Evolutionary conservation across 2,113 vertebrate genomes (phyloP).

Genomic region (Toxostoma redivivum): DNA sequence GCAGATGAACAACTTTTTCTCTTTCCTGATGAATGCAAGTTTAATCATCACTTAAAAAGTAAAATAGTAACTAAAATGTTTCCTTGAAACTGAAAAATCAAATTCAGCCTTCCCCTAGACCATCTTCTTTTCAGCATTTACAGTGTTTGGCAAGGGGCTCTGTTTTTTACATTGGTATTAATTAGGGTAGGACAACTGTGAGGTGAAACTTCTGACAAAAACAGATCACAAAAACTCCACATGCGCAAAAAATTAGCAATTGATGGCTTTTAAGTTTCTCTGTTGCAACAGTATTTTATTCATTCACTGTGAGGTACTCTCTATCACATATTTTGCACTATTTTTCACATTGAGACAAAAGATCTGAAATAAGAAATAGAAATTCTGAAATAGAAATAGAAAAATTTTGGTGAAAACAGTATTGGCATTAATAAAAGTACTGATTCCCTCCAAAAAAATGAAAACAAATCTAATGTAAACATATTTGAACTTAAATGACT

Average conservation of each 20-base stretch:
- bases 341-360: slow-evolving; percentile 1
- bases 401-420: background rate
- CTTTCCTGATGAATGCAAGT: background rate
- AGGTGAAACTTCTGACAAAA: slow-evolving; percentile 25
- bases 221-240: background rate
- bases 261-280: background rate
- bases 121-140: background rate
- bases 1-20: background rate
- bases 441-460: background rate
- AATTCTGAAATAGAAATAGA: no score
- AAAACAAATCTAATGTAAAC: background rate
- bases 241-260: background rate
- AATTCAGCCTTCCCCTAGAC: background rate
- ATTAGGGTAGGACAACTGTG: slow-evolving; percentile 4
- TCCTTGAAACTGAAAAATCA: background rate
- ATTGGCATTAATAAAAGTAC: background rate
- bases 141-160: background rate
- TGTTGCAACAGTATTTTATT: slow-evolving; percentile 33
- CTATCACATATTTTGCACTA: background rate
- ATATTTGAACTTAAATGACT: background rate
- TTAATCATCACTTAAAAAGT: background rate
- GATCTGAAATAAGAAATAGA: background rate
- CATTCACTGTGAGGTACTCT: slow-evolving; percentile 20
- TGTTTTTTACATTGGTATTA: background rate
- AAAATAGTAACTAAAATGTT: background rate